Evolutionary conservation across 2,797 vertebrate genomes (phyloP), one percentile per base, ranked within the genome.

Genomic region (Novumbra hubbsi): DNA sequence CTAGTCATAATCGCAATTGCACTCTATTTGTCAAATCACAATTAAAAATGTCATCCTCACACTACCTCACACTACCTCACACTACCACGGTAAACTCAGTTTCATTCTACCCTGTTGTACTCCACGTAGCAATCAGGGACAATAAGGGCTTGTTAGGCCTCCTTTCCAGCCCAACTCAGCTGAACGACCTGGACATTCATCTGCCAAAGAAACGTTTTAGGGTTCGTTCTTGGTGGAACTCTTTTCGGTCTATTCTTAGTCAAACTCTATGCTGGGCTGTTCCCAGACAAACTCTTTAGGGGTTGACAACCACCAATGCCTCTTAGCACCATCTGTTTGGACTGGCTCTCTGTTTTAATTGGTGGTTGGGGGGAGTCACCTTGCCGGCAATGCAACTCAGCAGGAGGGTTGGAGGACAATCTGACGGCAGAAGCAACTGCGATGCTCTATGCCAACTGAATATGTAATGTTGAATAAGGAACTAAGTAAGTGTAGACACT

Each of bases 281-380:
- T 34, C 32, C 32, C 32, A 34, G 32, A 2, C 32, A 34, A 34
- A 34, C 5, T 34, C 32, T 34, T 34, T 34, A 34, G 32, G 32
- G 32, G 32, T 85, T 83, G 85, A 88, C 87, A 87, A 90, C 85
- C 82, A 86, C 88, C 78, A 80, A 75, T 77, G 83, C 85, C 79
- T 82, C 79, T 71, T 84, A 77, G 30, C 73, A 82, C 90, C 88
- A 91, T 92, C 87, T 92, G 92, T 82, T 87, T 73, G 67, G 78
- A 83, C 80, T 79, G 79, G 85, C 81, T 85, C 80, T 65, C 71
- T 70, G 76, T 84, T 91, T 91, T 86, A 90, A 90, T 89, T 86
- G 86, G 32, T 34, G 86, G 73, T 67, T 78, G 74, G 50, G 65
- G 32, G 32, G 32, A 5, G 32, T 34, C 32, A 34, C 32, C 32